These are phyloP conservation scores for Aptenodytes patagonicus DNA, from an alignment of 2,113 vertebrate species.

Conservation along the genomic window DNA sequence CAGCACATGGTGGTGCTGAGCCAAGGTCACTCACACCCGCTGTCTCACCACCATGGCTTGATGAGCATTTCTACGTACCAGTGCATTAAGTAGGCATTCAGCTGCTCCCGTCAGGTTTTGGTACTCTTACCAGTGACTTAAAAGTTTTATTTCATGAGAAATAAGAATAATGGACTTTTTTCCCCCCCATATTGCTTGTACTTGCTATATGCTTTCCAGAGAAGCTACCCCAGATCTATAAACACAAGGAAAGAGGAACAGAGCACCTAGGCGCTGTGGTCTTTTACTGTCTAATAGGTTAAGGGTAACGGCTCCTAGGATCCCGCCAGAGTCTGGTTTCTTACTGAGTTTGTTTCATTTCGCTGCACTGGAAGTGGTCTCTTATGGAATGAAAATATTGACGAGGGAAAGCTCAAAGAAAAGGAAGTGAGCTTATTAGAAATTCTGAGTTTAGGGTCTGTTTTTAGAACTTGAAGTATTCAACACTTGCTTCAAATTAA, in stretches of 20 bases:
- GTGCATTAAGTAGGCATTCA: neutral
- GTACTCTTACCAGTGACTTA: neutral
- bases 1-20: neutral
- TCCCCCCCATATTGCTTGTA: neutral
- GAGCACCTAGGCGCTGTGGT: neutral
- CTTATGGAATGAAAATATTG: neutral
- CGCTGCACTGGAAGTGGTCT: neutral
- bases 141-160: neutral
- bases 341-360: conserved; percentile 1
- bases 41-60: neutral
- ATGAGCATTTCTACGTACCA: neutral
- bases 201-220: neutral
- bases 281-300: neutral
- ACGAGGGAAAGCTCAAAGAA: neutral
- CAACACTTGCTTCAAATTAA: conserved; percentile 9
- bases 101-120: neutral
- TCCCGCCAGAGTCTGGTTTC: neutral
- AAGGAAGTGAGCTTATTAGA: conserved; percentile 5
- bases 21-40: neutral
- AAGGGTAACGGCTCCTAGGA: neutral
- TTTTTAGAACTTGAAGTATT: neutral
- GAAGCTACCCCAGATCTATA: neutral
- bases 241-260: neutral
- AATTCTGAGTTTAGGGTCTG: neutral
- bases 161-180: neutral